Base-by-base conservation (phyloP, 2,888 invertebrate genomes). In the Torymus tubicola region DNA sequence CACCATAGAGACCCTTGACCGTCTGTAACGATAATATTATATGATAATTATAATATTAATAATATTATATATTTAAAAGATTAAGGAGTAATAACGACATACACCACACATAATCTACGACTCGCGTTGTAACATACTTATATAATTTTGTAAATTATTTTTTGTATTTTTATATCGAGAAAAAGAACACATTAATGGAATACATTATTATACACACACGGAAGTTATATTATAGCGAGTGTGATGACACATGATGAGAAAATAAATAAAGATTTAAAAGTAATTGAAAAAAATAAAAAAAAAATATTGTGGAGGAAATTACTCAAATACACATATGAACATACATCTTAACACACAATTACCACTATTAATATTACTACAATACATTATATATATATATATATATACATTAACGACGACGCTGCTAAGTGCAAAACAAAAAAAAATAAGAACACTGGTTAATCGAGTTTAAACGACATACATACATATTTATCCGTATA, bases 71-170 rank as follows among this genome's bases (percentile, higher is more conserved):
- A 82, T 74, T 71, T 78, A 75, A 74, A 75, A 65, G 72, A 55
- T 80, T 80, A 78, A 82, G 77, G 53, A 80, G 58, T 78, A 75
- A 83, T 67, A 78, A 76, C 71, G 77, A 70, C 80, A 81, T 81
- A 81, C 81, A 81, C 75, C 78, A 82, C 79, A 78, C 82, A 78
- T 81, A 81, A 81, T 79, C 80, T 84, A 86, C 75, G 80, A 78
- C 87, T 88, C 85, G 86, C 86, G 86, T 81, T 88, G 87, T 88
- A 87, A 87, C 86, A 88, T 87, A 87, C 86, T 86, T 87, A 87
- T 87, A 87, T 88, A 87, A 87, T 88, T 88, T 88, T 88, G 87
- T 88, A 88, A 88, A 88, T 88, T 88, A 88, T 88, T 88, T 88
- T 88, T 87, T 88, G 88, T 88, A 88, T 88, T 88, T 88, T 88